phyloP scores from a whole-genome alignment of 2,888 invertebrate species.

The Lapara coniferarum region DNA sequence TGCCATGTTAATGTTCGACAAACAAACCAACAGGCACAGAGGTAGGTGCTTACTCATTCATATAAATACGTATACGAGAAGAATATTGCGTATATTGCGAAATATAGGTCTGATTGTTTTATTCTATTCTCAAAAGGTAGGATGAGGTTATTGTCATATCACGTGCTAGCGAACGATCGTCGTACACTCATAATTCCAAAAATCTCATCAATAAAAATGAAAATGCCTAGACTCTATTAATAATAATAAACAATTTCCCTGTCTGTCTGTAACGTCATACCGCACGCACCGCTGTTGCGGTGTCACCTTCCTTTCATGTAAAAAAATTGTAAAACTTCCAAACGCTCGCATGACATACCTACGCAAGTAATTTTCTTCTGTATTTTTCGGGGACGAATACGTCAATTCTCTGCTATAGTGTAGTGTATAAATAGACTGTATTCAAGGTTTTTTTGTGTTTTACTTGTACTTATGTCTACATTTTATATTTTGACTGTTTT shows the following conservation, averaged over 20 bases:
- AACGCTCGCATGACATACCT: constrained; percentile 26
- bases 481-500: not conserved
- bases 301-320: constrained; percentile 57
- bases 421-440: not conserved
- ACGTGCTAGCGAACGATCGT: constrained; percentile 9
- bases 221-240: constrained; percentile 50
- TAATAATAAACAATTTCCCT: constrained; percentile 35
- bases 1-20: constrained; percentile 99
- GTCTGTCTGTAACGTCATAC: constrained; percentile 49
- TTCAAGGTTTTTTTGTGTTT: constrained; percentile 4
- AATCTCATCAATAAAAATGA: constrained; percentile 43
- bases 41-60: constrained; percentile 85
- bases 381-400: constrained; percentile 67
- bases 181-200: constrained; percentile 32
- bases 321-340: constrained; percentile 27
- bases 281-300: constrained; percentile 42
- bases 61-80: constrained; percentile 8
- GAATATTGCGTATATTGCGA: too few relatives aligned
- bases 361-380: constrained; percentile 25
- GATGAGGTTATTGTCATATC: not conserved
- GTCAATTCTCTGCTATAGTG: not conserved
- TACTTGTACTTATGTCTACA: not conserved
- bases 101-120: not conserved
- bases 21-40: constrained; percentile 99
- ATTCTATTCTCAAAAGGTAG: too few relatives aligned